Conservation (phyloP, 2,113 vertebrate species). For the Pangasianodon gigas region DNA sequence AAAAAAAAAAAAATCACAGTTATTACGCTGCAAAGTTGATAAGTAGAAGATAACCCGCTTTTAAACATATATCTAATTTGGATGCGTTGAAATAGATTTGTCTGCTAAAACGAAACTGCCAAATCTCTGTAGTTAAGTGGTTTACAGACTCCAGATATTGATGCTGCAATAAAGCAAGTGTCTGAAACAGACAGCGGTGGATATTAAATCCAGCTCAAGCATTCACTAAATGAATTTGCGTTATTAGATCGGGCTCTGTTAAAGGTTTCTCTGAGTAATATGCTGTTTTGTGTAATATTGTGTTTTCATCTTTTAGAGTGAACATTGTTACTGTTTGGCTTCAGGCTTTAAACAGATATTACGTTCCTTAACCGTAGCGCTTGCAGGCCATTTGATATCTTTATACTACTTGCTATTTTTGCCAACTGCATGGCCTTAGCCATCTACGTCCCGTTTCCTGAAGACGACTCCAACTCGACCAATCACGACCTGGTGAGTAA, state of each 20-base stretch:
- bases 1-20: not conserved
- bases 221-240: not conserved
- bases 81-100: slow-evolving; percentile 2
- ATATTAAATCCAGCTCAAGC: not conserved
- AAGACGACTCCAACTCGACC: slow-evolving; percentile 99
- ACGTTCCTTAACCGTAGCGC: slow-evolving; percentile 79
- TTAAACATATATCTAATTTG: not conserved
- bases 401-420: slow-evolving; percentile 99
- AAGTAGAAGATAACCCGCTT: not conserved
- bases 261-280: not conserved
- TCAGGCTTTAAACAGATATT: not conserved
- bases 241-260: slow-evolving; percentile 18
- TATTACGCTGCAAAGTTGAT: not conserved
- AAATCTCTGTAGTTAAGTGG: not conserved
- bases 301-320: not conserved
- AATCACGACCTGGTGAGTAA: slow-evolving; percentile 99
- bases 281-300: not conserved
- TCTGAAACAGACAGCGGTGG: not conserved
- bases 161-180: not conserved
- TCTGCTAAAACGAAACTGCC: not conserved
- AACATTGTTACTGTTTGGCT: not conserved
- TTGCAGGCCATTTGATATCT: slow-evolving; percentile 99
- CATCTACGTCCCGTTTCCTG: slow-evolving; percentile 98
- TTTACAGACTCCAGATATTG: not conserved
- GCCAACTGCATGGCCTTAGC: slow-evolving; percentile 99